phyloP scores from a whole-genome alignment of 1,140 invertebrate species.

The Bacillus rossius region DNA sequence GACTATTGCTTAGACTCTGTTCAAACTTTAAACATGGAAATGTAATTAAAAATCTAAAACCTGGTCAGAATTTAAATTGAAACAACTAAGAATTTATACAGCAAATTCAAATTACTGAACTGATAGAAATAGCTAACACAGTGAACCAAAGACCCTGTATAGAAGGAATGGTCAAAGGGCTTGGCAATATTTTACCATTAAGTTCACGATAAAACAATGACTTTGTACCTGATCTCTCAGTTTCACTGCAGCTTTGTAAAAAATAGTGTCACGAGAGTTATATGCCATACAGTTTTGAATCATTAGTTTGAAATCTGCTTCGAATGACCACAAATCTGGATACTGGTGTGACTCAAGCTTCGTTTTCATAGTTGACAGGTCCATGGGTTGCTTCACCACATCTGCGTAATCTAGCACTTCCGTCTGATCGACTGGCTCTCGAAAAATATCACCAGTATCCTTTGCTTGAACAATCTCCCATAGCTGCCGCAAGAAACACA shows the following conservation, averaged over 20 bases:
- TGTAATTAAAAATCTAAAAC: too few relatives aligned
- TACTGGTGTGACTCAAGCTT: constrained; percentile 59
- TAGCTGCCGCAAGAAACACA: constrained; percentile 66
- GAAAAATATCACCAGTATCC: constrained; percentile 86
- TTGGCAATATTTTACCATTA: too few relatives aligned
- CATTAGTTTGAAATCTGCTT: constrained; percentile 89
- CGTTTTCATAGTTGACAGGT: constrained; percentile 84
- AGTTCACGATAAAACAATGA: too few relatives aligned
- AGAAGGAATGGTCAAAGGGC: too few relatives aligned
- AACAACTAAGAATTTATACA: too few relatives aligned
- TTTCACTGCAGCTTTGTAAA: constrained; percentile 75
- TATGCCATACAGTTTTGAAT: constrained; percentile 92
- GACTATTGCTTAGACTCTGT: too few relatives aligned
- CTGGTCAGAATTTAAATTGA: too few relatives aligned
- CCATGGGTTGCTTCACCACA: constrained; percentile 93
- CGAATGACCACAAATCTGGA: constrained; percentile 69
- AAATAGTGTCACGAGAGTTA: constrained; percentile 57
- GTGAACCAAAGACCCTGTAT: too few relatives aligned
- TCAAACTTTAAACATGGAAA: too few relatives aligned
- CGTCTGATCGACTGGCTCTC: constrained; percentile 83
- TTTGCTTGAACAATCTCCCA: constrained; percentile 70
- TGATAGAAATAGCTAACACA: too few relatives aligned
- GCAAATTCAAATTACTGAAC: too few relatives aligned
- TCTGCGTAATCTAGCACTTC: constrained; percentile 63
- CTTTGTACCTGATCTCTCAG: constrained; percentile 74